Base-by-base conservation (phyloP, 1,140 invertebrate species). In the Drosophila varians region DNA sequence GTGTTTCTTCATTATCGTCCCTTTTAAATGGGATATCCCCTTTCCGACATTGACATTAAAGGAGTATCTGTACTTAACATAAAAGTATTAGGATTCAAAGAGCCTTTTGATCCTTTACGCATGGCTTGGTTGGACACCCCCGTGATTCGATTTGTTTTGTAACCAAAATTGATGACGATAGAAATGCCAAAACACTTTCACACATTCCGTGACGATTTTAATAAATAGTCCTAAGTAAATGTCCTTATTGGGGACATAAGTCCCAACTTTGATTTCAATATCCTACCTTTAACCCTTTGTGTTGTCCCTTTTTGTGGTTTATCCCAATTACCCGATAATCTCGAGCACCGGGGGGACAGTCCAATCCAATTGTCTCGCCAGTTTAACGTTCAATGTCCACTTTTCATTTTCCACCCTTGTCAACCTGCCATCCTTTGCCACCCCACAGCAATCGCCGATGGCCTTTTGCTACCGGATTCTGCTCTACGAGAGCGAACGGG, bases 391-490 rank as follows among this genome's bases (percentile, higher is more conserved):
- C 48, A 16, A 31, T 38, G 38, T 38, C 52, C 54, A 58, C 25
- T 25, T 36, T 52, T 25, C 51, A 19, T 11, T 45, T 28, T 45
- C 34, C 38, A 45, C 64, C 64, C 64, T 53, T 53, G 60, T 66
- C 60, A 66, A 28, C 36, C 28, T 64, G 60, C 43, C 25, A 6
- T 47, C 18, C 46, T 23, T 6, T 8, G 26, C 14, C 11, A 36
- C 55, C 31, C 46, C 28, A 19, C 36, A 90, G 89, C 56, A 86
- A 18, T 90, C 89, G 51, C 90, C 90, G 45, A 90, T 91, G 88
- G 66, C 70, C 43, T 89, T 91, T 58, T 71, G 64, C 31, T 91
- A 91, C 62, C 71, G 83, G 21, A 89, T 91, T 28, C 68, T 91
- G 45, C 42, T 87, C 11, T 64, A 88, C 31, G 83, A 87, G 45